Base-by-base conservation (phyloP, 1,140 invertebrate species). In the Portunus trituberculatus region DNA sequence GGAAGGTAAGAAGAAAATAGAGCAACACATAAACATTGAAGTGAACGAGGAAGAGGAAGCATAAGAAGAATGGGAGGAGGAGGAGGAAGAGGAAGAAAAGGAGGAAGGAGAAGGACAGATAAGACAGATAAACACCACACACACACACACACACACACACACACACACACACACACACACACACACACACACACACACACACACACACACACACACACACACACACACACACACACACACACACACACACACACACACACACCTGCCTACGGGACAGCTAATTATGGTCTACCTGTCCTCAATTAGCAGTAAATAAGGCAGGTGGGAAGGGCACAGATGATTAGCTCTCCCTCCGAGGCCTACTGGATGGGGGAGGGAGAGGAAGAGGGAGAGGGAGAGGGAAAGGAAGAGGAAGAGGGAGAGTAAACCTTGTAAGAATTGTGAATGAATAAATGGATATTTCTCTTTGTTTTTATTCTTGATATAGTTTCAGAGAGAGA, bases 141-240 rank as follows among this genome's bases (percentile, higher is more conserved):
- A 4, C 52, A 59, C 52, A 59, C 14, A 28, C 83, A 86, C 83
- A 16, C 83, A 86, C 14, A 28, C 83, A 86, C 83, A 16, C 16
- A 12, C 52, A 83, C 76, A 83, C 76, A 83, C 76, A 83, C 76
- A 10, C 52, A 4, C 52, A 59, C 52, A 59, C 14, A 28, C 83
- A 86, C 83, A 16, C 83, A 86, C 14, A 28, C 83, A 86, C 83
- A 16, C 16, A 12, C 52, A 83, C 76, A 83, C 76, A 83, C 76
- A 83, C 76, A 83, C 76, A 83, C 76, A 83, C 76, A 83, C 76
- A 83, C 76, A 83, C 76, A 83, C 76, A 83, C 76, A 83, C 76
- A 83, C 76, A 83, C 76, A 83, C 76, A 59, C 52, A 14, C 52
- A 59, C 52, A 59, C 76, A 86, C 14, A 28, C 83, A 86, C 83